Evolutionary conservation across 2,113 vertebrate species (phyloP).

Genomic region (Oncorhynchus tshawytscha): DNA sequence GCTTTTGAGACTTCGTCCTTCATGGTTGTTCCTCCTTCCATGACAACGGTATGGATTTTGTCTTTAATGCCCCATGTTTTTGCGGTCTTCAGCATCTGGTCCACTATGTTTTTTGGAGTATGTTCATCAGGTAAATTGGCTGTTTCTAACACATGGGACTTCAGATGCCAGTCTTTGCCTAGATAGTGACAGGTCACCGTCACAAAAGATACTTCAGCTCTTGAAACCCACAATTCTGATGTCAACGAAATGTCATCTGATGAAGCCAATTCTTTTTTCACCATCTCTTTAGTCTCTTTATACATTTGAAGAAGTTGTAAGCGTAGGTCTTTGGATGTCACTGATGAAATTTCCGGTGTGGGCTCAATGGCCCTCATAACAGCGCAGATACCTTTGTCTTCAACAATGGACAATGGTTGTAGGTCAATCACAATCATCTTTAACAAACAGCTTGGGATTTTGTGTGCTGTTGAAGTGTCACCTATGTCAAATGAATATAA

Average conservation of each 20-base stretch:
- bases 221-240: constrained; percentile 10
- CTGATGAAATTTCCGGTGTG: not conserved
- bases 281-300: not conserved
- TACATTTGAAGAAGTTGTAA: not conserved
- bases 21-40: constrained; percentile 1
- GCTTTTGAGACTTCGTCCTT: not conserved
- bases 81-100: not conserved
- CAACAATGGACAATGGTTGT: constrained; percentile 11
- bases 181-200: constrained; percentile 21
- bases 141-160: constrained; percentile 21
- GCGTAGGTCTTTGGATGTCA: not conserved
- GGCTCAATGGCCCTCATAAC: not conserved
- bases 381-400: constrained; percentile 13
- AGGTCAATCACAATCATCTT: constrained; percentile 22
- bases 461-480: no score
- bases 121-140: not conserved
- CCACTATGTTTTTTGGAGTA: not conserved
- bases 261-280: not conserved
- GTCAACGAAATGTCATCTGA: constrained; percentile 8
- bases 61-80: constrained; percentile 9
- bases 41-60: constrained; percentile 16
- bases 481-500: no score
- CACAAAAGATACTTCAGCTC: not conserved
- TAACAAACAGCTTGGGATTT: not conserved
- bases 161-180: not conserved